These are phyloP conservation scores for Melanotaenia nigrans DNA, from an alignment of 2,797 vertebrate species.

Conservation along the genomic window DNA sequence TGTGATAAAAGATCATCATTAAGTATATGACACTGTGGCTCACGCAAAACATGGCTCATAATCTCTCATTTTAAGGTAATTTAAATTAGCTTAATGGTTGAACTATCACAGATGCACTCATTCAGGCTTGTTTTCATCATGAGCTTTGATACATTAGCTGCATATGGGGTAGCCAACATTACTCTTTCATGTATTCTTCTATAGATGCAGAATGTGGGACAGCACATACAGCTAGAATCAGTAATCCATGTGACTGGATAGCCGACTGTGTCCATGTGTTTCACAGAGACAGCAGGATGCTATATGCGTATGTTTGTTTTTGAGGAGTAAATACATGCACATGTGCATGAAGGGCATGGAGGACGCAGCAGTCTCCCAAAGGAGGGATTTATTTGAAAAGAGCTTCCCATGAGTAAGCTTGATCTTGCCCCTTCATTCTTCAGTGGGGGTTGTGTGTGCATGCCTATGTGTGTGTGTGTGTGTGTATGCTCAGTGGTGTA, in stretches of 20 bases:
- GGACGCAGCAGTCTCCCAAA: slow-evolving; percentile 57
- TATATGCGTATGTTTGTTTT: slow-evolving; percentile 16
- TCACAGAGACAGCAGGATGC: slow-evolving; percentile 28
- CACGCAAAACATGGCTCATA: not conserved
- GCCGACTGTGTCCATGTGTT: slow-evolving; percentile 34
- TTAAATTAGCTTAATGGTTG: not conserved
- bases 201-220: not conserved
- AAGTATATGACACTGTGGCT: not conserved
- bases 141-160: not conserved
- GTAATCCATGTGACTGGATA: slow-evolving; percentile 23
- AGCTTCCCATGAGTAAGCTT: slow-evolving; percentile 68
- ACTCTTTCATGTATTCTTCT: not conserved
- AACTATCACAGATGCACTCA: not conserved
- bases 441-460: slow-evolving; percentile 33
- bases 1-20: not conserved
- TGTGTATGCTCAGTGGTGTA: slow-evolving; percentile 25
- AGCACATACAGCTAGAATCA: slow-evolving; percentile 18
- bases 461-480: slow-evolving; percentile 8
- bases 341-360: slow-evolving; percentile 66
- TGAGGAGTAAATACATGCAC: slow-evolving; percentile 33
- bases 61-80: not conserved
- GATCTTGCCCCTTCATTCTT: slow-evolving; percentile 64
- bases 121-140: not conserved
- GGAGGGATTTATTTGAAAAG: slow-evolving; percentile 63
- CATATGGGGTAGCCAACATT: not conserved